Conservation (phyloP, 2,888 invertebrate genomes). For the Drosophila kanekoi region DNA sequence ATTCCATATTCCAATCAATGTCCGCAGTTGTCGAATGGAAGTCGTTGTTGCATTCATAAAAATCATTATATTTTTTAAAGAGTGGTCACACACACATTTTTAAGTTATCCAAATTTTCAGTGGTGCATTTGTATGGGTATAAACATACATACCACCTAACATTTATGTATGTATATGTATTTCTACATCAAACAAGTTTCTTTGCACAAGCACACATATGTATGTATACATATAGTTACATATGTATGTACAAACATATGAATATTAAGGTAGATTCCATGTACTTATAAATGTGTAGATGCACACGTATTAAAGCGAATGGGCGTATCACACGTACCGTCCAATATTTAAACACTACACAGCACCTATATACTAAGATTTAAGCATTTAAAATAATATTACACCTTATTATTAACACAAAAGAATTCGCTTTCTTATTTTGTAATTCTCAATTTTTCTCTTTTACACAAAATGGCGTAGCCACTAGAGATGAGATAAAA, state of each 20-base stretch:
- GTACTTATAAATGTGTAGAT: conserved; percentile 4
- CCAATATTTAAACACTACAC: conserved; percentile 10
- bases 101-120: conserved; percentile 5
- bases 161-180: conserved; percentile 15
- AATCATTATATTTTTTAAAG: conserved; percentile 6
- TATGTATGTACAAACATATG: conserved; percentile 16
- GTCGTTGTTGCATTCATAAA: conserved; percentile 6
- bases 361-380: conserved; percentile 2
- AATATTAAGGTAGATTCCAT: conserved; percentile 24
- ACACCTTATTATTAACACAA: conserved; percentile 9
- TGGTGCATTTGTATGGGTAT: conserved; percentile 11
- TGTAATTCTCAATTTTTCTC: conserved; percentile 59
- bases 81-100: background rate
- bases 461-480: conserved; percentile 67
- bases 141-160: conserved; percentile 9
- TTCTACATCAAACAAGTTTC: conserved; percentile 53
- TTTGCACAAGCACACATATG: conserved; percentile 27
- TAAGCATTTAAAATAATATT: background rate
- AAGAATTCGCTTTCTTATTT: conserved; percentile 17
- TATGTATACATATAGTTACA: conserved; percentile 17
- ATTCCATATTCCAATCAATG: conserved; percentile 12
- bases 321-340: conserved; percentile 5
- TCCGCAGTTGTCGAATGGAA: background rate
- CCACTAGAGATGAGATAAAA: conserved; percentile 34
- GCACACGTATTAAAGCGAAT: background rate